These are phyloP conservation scores for Nemotelus nigrinus DNA, from an alignment of 2,888 invertebrate species.

Conservation along the genomic window DNA sequence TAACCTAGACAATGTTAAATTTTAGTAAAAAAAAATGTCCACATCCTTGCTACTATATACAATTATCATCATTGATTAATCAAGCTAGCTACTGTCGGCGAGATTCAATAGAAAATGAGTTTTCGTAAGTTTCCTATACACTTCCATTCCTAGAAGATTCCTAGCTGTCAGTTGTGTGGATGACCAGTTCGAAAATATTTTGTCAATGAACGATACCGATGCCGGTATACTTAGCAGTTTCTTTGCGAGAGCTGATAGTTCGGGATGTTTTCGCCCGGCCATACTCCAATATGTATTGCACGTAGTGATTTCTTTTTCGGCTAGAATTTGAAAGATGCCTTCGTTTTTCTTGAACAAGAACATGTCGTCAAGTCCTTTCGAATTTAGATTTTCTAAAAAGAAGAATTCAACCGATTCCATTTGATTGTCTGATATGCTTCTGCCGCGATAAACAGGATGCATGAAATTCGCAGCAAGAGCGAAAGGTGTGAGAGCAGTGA, in stretches of 20 bases:
- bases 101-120: conserved; percentile 39
- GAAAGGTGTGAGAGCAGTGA: conserved; percentile 26
- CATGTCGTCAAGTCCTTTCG: conserved; percentile 30
- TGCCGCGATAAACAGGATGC: conserved; percentile 41
- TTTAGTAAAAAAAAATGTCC: too few species aligned
- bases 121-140: conserved; percentile 42
- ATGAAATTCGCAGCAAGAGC: conserved; percentile 42
- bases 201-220: conserved; percentile 39
- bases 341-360: conserved; percentile 21
- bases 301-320: conserved; percentile 31
- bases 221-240: conserved; percentile 32
- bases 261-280: conserved; percentile 39
- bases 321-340: conserved; percentile 37
- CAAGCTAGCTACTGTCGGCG: conserved; percentile 5
- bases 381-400: conserved; percentile 38
- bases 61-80: too few species aligned
- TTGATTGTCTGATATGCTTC: conserved; percentile 12
- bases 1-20: too few species aligned
- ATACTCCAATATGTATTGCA: conserved; percentile 43
- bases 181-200: conserved; percentile 34
- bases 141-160: conserved; percentile 41
- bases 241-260: conserved; percentile 13
- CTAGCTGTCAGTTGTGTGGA: conserved; percentile 28
- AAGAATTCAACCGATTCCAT: conserved; percentile 40
- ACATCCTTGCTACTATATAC: too few species aligned